A percentile compares a stretch with the other conserved stretches of the same genome.
Conservation (phyloP, 2,113 vertebrate genomes). For the Crotophaga sulcirostris region DNA sequence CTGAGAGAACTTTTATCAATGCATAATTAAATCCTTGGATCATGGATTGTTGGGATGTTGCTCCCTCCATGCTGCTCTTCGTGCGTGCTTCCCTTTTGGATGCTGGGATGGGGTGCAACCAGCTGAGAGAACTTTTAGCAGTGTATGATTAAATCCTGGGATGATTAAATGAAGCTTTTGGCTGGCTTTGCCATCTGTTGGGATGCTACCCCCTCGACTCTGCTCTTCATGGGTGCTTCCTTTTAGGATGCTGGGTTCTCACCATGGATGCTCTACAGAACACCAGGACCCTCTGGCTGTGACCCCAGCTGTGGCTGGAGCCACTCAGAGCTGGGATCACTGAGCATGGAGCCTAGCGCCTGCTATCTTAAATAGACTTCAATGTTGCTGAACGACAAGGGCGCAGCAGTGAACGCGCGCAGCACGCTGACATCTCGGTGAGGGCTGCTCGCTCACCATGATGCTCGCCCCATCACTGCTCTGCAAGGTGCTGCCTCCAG, state of each 20-base stretch:
- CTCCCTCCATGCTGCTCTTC: too few species aligned
- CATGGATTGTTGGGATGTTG: too few species aligned
- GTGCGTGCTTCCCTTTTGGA: too few species aligned
- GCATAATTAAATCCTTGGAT: too few species aligned
- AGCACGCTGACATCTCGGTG: fast-evolving
- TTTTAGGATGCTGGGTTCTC: not conserved
- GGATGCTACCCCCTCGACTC: too few species aligned
- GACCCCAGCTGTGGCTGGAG: not conserved
- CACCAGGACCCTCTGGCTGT: fast-evolving
- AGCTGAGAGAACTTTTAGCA: too few species aligned
- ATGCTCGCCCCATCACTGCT: not conserved
- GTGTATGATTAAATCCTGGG: fast-evolving
- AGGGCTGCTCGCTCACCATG: not conserved
- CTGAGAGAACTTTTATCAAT: fast-evolving
- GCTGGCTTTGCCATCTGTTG: not conserved
- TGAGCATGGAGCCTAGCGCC: not conserved
- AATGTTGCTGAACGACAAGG: not conserved
- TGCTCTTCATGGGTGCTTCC: not conserved
- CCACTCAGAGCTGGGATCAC: not conserved
- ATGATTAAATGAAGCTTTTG: not conserved
- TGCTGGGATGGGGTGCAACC: not conserved
- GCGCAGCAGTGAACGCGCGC: fast-evolving
- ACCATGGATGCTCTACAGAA: not conserved
- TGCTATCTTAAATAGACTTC: fast-evolving
- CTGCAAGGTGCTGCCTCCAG: conserved; percentile 6